Evolutionary conservation across 2,888 invertebrate species (phyloP), one percentile per base, ranked within the genome.

Genomic region (Rotaria magnacalcarata): DNA sequence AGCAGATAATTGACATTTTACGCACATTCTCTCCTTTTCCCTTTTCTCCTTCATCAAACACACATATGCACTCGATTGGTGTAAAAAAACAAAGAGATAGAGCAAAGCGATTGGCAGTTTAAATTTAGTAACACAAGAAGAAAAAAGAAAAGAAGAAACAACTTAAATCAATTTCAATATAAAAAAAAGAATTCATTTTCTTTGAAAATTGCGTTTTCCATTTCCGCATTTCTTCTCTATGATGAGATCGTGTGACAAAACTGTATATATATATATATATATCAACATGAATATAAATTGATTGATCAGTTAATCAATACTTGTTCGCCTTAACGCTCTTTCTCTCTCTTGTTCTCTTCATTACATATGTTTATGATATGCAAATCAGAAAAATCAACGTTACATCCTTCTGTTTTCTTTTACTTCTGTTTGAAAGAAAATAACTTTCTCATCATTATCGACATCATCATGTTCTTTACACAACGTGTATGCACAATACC

Each of bases 341-440:
- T 16, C 52, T 52, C 52, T 52, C 52, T 52, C 11, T 67, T 27
- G 67, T 67, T 67, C 67, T 27, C 67, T 34, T 67, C 27, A 67
- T 67, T 67, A 67, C 27, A 34, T 67, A 67, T 67, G 67, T 67
- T 34, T 67, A 67, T 67, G 67, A 67, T 27, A 67, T 67, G 67
- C 67, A 67, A 67, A 67, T 67, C 67, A 67, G 67, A 67, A 67
- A 67, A 67, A 67, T 67, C 67, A 67, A 67, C 34, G 67, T 67
- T 67, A 27, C 27, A 67, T 67, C 67, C 52, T 52, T 52, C 16
- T 52, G 52, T 52, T 67, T 67, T 27, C 10, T 56, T 56, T 21
- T 21, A 21, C 27, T 67, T 67, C 34, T 27, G 19, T 34, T 67
- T 34, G 67, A 67, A 34, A 67, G 67, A 67, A 34, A 67, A 34